Percentiles rank a stretch among this genome's conserved stretches.
These are phyloP conservation scores for Auanema freiburgensis DNA, from an alignment of 2,888 invertebrate genomes.

Conservation along the genomic window DNA sequence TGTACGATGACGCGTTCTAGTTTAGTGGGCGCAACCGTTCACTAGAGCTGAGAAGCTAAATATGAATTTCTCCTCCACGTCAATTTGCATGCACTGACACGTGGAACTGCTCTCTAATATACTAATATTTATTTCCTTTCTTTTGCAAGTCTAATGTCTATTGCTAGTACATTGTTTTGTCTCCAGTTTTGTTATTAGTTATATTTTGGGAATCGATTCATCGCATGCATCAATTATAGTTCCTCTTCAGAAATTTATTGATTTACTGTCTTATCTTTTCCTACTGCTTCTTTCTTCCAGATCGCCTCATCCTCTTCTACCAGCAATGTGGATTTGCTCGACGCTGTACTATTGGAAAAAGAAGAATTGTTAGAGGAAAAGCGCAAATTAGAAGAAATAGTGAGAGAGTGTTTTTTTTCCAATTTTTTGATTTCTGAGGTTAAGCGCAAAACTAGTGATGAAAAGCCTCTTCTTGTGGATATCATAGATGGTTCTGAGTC, in stretches of 20 bases:
- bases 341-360: slow-evolving; percentile 42
- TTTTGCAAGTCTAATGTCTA: too few species aligned
- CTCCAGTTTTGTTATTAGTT: too few species aligned
- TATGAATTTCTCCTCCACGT: too few species aligned
- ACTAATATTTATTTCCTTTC: neutral
- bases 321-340: slow-evolving; percentile 32
- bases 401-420: slow-evolving; percentile 7
- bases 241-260: neutral
- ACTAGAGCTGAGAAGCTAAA: too few species aligned
- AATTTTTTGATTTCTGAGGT: neutral
- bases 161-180: too few species aligned
- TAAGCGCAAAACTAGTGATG: slow-evolving; percentile 25
- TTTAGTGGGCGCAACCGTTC: too few species aligned
- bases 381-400: slow-evolving; percentile 25
- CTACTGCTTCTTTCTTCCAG: slow-evolving; percentile 2
- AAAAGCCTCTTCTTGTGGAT: too few species aligned
- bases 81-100: too few species aligned
- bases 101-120: too few species aligned
- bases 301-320: slow-evolving; percentile 36
- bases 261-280: neutral
- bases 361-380: slow-evolving; percentile 35
- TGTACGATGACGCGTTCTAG: neutral
- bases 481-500: slow-evolving; percentile 9
- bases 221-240: neutral
- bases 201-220: neutral